A percentile compares a stretch with the other conserved stretches of the same genome.
phyloP scores from a whole-genome alignment of 1,140 invertebrate genomes.

The Lepidurus arcticus region DNA sequence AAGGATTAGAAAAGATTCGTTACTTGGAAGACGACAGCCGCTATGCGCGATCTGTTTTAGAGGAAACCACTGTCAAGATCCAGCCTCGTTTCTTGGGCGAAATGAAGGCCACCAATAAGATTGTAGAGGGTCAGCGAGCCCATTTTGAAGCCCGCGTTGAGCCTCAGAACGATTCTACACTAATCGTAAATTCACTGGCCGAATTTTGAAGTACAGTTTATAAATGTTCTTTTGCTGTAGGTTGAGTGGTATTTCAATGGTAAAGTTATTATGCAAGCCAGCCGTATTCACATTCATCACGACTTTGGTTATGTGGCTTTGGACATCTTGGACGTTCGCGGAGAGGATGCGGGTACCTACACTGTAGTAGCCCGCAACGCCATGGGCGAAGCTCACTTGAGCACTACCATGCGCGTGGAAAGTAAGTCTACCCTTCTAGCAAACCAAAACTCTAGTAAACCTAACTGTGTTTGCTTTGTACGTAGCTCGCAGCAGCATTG shows the following conservation, averaged over 20 bases:
- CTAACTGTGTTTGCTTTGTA: not conserved
- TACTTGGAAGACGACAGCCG: conserved; percentile 68
- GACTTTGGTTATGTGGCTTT: conserved; percentile 93
- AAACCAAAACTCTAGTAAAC: not conserved
- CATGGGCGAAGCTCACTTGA: conserved; percentile 73
- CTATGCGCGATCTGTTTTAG: conserved; percentile 51
- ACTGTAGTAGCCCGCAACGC: conserved; percentile 83
- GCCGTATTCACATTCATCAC: conserved; percentile 83
- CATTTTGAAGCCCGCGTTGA: conserved; percentile 94
- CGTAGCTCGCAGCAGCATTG: conserved; percentile 65
- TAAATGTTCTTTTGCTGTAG: conserved; percentile 35
- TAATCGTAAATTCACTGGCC: conserved; percentile 50
- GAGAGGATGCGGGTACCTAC: conserved; percentile 79
- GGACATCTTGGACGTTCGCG: conserved; percentile 80
- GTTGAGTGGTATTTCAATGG: conserved; percentile 91
- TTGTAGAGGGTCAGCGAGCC: conserved; percentile 90
- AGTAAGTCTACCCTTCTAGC: conserved; percentile 40
- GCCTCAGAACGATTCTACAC: conserved; percentile 80
- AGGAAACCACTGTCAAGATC: conserved; percentile 67
- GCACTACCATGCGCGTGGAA: conserved; percentile 77
- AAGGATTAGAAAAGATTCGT: conserved; percentile 81
- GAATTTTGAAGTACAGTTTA: not conserved
- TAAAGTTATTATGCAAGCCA: conserved; percentile 71
- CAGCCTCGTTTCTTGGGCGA: conserved; percentile 78
- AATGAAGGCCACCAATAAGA: conserved; percentile 82